These are phyloP conservation scores for Hesperophylax magnus DNA, from an alignment of 1,140 invertebrate species.

Conservation along the genomic window DNA sequence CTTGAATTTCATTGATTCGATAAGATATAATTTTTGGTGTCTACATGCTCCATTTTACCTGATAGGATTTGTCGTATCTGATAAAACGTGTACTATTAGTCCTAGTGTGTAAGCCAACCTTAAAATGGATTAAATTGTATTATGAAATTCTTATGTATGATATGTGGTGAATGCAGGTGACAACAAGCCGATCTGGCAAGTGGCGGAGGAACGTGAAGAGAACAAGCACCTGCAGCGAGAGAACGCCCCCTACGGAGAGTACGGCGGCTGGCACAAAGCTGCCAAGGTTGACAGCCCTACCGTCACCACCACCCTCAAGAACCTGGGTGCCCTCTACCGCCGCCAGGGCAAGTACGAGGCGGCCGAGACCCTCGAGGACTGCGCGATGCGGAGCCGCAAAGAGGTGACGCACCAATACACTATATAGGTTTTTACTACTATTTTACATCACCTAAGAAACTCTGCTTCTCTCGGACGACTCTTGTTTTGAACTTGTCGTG, in stretches of 20 bases:
- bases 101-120: too few relatives aligned
- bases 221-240: constrained; percentile 94
- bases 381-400: constrained; percentile 92
- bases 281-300: constrained; percentile 99
- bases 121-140: too few relatives aligned
- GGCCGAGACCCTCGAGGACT: constrained; percentile 98
- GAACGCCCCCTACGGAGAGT: constrained; percentile 92
- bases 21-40: too few relatives aligned
- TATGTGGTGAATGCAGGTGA: constrained; percentile 75
- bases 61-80: too few relatives aligned
- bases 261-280: constrained; percentile 98
- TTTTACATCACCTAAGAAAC: too few relatives aligned
- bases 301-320: constrained; percentile 97
- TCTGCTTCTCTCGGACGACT: too few relatives aligned
- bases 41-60: too few relatives aligned
- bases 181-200: constrained; percentile 99
- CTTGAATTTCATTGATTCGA: too few relatives aligned
- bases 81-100: too few relatives aligned
- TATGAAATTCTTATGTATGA: too few relatives aligned
- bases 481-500: too few relatives aligned
- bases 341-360: constrained; percentile 99
- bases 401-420: constrained; percentile 74
- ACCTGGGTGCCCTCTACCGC: constrained; percentile 96
- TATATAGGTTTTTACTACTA: neutral
- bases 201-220: constrained; percentile 97